phyloP scores from a whole-genome alignment of 2,113 vertebrate genomes.

The Aramus guarauna region DNA sequence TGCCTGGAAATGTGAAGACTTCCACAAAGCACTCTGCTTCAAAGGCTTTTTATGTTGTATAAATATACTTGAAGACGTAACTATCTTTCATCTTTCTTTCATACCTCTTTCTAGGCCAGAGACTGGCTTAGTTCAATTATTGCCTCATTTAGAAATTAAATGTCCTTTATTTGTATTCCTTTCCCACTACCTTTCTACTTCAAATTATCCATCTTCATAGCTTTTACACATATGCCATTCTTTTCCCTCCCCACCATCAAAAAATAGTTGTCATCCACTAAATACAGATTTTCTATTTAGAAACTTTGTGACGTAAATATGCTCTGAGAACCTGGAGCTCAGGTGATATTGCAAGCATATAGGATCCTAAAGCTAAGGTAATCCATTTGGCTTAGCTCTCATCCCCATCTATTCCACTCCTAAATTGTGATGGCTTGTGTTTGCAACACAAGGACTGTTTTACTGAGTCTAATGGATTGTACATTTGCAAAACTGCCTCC shows the following conservation, averaged over 20 bases:
- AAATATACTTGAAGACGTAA: slow-evolving; percentile 73
- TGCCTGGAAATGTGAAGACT: slow-evolving; percentile 60
- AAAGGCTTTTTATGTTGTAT: slow-evolving; percentile 64
- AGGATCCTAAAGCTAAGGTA: slow-evolving; percentile 74
- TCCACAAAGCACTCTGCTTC: slow-evolving; percentile 38
- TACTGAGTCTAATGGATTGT: slow-evolving; percentile 47
- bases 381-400: slow-evolving; percentile 77
- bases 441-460: slow-evolving; percentile 61
- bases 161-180: slow-evolving; percentile 32
- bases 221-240: slow-evolving; percentile 44
- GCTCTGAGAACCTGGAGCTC: slow-evolving; percentile 66
- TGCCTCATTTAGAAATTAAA: slow-evolving; percentile 72
- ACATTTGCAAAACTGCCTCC: slow-evolving; percentile 35
- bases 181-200: slow-evolving; percentile 60
- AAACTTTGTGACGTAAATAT: slow-evolving; percentile 71
- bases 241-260: slow-evolving; percentile 66
- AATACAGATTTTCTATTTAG: slow-evolving; percentile 76
- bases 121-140: slow-evolving; percentile 66
- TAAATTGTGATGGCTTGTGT: slow-evolving; percentile 64
- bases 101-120: slow-evolving; percentile 60
- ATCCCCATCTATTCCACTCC: slow-evolving; percentile 64
- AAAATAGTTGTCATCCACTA: slow-evolving; percentile 71
- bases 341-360: slow-evolving; percentile 68
- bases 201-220: slow-evolving; percentile 42
- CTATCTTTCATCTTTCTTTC: slow-evolving; percentile 47